Conservation (phyloP, 2,113 vertebrate species). For the Megaceryle maxima region DNA sequence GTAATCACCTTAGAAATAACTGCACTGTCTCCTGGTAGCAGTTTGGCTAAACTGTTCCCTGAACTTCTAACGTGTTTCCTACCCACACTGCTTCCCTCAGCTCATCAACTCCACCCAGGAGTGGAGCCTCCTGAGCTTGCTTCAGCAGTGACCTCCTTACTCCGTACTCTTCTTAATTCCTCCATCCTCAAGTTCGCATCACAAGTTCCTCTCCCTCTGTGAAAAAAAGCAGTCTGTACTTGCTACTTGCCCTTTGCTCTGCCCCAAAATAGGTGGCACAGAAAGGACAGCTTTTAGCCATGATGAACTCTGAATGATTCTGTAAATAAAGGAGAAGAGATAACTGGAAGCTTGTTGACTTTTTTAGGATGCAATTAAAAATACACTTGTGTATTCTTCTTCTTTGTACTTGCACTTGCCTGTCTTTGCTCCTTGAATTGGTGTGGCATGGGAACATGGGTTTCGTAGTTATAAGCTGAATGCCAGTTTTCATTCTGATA, state of each 20-base stretch:
- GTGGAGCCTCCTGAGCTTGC: neutral
- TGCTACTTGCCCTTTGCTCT: neutral
- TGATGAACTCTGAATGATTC: neutral
- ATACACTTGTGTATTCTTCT: neutral
- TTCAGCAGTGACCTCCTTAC: neutral
- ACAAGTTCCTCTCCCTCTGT: neutral
- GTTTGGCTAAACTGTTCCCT: neutral
- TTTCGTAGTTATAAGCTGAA: neutral
- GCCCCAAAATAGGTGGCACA: neutral
- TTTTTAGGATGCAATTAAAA: neutral
- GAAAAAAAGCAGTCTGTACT: neutral
- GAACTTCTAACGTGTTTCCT: neutral
- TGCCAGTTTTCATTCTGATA: neutral
- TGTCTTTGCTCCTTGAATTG: neutral
- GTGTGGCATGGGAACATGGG: accelerated
- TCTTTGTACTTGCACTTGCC: neutral
- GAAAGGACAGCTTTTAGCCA: neutral
- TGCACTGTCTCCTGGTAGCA: neutral
- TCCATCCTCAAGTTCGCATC: neutral
- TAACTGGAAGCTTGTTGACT: neutral
- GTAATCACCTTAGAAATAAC: neutral
- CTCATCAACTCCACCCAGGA: neutral
- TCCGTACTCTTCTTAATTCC: neutral
- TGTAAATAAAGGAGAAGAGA: neutral
- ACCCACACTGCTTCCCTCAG: neutral